phyloP scores from a whole-genome alignment of 2,113 vertebrate species.

The Narcine bancroftii region DNA sequence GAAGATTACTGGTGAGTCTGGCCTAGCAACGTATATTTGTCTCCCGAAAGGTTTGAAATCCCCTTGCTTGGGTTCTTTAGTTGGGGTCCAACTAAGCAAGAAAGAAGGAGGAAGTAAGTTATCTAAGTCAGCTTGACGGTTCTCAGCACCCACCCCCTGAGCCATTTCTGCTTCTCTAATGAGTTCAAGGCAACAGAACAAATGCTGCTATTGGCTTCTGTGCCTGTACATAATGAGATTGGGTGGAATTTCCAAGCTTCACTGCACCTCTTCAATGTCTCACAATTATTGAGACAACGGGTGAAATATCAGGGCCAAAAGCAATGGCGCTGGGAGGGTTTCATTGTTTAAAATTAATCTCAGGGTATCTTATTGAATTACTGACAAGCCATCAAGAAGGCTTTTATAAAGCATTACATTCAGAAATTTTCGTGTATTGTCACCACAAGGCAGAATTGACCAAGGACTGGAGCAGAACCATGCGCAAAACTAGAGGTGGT shows the following conservation, averaged over 20 bases:
- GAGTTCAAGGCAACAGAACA: not conserved
- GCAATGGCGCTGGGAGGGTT: not conserved
- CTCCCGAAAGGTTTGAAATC: not conserved
- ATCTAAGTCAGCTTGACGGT: no score
- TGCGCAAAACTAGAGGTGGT: no score
- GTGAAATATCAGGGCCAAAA: not conserved
- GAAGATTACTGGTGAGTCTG: slow-evolving; percentile 89
- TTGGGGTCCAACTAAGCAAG: not conserved
- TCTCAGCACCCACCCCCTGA: no score
- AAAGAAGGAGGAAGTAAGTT: not conserved
- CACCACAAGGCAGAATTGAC: not conserved
- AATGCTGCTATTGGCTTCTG: not conserved
- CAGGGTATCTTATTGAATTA: no score
- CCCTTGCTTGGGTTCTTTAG: not conserved
- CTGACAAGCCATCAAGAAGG: not conserved
- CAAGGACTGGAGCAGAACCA: not conserved
- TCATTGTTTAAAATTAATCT: not conserved
- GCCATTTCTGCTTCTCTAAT: not conserved
- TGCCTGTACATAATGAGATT: not conserved
- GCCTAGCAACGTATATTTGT: not conserved
- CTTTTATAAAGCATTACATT: not conserved
- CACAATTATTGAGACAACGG: not conserved
- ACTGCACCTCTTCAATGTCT: not conserved
- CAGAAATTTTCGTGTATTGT: not conserved
- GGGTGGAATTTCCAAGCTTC: not conserved